These are phyloP conservation scores for Lathamus discolor DNA, from an alignment of 2,113 vertebrate species.

Conservation along the genomic window DNA sequence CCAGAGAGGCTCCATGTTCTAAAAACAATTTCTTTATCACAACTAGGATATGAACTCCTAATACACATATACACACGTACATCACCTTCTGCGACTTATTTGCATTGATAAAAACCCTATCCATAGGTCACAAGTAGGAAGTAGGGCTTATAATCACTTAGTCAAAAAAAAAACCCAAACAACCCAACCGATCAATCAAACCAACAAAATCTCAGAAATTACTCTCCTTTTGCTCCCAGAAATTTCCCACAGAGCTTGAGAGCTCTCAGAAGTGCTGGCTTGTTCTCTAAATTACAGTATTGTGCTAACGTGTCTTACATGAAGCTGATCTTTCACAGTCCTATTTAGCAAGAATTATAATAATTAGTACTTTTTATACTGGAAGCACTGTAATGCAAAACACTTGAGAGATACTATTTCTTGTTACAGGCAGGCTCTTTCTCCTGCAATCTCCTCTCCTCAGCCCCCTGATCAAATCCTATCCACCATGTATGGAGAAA, in stretches of 20 bases:
- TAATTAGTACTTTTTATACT: background rate
- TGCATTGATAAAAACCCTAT: background rate
- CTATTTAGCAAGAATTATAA: background rate
- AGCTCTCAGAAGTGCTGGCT: background rate
- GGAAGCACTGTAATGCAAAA: background rate
- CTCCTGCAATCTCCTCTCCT: background rate
- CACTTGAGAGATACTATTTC: background rate
- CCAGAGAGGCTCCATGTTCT: background rate
- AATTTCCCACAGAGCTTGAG: background rate
- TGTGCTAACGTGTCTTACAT: background rate
- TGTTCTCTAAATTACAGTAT: background rate
- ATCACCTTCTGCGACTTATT: background rate
- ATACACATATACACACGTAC: background rate
- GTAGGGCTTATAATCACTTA: background rate
- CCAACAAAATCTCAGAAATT: background rate
- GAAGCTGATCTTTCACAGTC: background rate
- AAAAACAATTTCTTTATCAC: background rate
- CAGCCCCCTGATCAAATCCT: background rate
- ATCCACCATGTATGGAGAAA: background rate
- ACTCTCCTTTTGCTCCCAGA: background rate
- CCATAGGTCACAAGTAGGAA: background rate
- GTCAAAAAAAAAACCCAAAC: background rate
- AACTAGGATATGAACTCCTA: background rate
- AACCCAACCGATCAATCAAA: background rate
- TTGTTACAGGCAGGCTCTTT: background rate